Evolutionary conservation across 1,140 invertebrate species (phyloP).

Genomic region (Bombus polaris): DNA sequence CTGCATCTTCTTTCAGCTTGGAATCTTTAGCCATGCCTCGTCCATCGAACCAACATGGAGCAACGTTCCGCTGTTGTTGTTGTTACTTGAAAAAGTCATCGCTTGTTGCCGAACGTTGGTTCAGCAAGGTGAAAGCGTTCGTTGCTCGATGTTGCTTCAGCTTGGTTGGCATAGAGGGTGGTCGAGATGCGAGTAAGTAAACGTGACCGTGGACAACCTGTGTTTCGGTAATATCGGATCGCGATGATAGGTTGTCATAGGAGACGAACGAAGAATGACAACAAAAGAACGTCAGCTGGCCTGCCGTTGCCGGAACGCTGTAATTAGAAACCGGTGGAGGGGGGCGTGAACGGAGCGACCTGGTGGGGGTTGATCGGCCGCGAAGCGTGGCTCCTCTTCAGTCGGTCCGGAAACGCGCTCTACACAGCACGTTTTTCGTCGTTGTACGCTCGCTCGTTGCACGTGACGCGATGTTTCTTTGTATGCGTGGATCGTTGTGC

Average conservation of each 20-base stretch:
- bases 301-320: constrained; percentile 11
- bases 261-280: constrained; percentile 13
- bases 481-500: not conserved
- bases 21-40: not conserved
- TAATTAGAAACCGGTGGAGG: not conserved
- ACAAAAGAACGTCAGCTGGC: constrained; percentile 42
- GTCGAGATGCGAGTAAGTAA: not conserved
- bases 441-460: not conserved
- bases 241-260: constrained; percentile 20
- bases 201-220: constrained; percentile 27
- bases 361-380: constrained; percentile 50
- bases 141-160: too few relatives aligned
- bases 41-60: too few relatives aligned
- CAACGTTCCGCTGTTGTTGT: too few relatives aligned
- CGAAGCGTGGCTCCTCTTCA: constrained; percentile 68
- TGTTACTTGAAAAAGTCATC: too few relatives aligned
- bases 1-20: not conserved
- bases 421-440: constrained; percentile 25
- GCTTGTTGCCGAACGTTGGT: too few relatives aligned
- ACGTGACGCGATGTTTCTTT: constrained; percentile 45
- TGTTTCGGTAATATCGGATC: not conserved
- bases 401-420: constrained; percentile 71
- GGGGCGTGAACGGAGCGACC: not conserved
- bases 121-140: too few relatives aligned
- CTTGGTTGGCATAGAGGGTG: not conserved